Evolutionary conservation across 2,888 invertebrate species (phyloP).

Genomic region (Pemphredon lugubris): DNA sequence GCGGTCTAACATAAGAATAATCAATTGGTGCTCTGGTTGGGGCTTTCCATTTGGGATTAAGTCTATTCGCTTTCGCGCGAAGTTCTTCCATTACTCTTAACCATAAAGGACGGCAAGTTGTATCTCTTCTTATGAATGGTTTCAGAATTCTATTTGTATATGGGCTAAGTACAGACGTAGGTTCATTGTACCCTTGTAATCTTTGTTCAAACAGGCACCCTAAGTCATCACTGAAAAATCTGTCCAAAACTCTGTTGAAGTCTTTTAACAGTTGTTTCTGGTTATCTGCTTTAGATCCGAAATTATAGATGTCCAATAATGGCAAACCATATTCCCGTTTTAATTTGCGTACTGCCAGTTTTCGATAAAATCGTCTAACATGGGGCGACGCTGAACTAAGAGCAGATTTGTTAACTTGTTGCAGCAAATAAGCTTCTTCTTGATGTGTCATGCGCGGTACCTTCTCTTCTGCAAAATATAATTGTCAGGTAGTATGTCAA

Average conservation of each 20-base stretch:
- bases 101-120: constrained; percentile 86
- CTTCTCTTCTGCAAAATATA: constrained; percentile 65
- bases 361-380: constrained; percentile 83
- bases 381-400: constrained; percentile 71
- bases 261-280: constrained; percentile 50
- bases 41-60: constrained; percentile 77
- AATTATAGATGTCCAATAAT: constrained; percentile 83
- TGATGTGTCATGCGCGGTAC: constrained; percentile 80
- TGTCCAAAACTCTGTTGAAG: constrained; percentile 72
- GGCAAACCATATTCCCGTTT: constrained; percentile 83
- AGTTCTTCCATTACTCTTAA: constrained; percentile 87
- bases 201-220: constrained; percentile 76
- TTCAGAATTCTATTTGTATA: constrained; percentile 88
- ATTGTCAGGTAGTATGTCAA: neutral
- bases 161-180: constrained; percentile 85
- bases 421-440: constrained; percentile 81
- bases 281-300: constrained; percentile 55
- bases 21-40: constrained; percentile 86
- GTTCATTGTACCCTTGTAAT: constrained; percentile 82
- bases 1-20: constrained; percentile 93
- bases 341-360: constrained; percentile 83
- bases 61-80: constrained; percentile 82
- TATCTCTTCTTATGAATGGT: constrained; percentile 92
- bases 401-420: constrained; percentile 71
- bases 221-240: constrained; percentile 71